phyloP scores from a whole-genome alignment of 2,113 vertebrate species.

The Brachypteracias leptosomus region DNA sequence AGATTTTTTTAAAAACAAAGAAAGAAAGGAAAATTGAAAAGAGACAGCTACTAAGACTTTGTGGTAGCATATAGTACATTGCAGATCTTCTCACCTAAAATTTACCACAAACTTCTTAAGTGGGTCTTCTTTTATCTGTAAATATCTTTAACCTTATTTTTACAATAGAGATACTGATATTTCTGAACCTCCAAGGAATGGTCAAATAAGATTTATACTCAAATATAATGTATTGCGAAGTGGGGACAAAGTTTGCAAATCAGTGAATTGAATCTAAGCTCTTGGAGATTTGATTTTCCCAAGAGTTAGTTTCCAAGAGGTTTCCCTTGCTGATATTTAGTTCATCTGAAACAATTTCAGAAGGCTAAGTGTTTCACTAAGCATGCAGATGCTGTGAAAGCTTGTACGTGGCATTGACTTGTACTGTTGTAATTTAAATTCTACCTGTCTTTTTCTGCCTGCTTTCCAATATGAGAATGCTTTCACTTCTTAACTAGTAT shows the following conservation, averaged over 20 bases:
- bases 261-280: background rate
- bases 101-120: background rate
- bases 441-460: background rate
- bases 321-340: background rate
- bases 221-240: background rate
- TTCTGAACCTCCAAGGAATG: background rate
- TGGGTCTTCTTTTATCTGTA: background rate
- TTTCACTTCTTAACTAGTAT: background rate
- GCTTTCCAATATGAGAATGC: background rate
- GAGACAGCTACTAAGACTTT: background rate
- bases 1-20: too few species aligned
- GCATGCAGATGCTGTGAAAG: background rate
- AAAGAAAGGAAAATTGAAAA: background rate
- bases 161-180: background rate
- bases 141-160: background rate
- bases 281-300: background rate
- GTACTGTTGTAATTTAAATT: background rate
- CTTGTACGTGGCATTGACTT: background rate
- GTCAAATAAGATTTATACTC: accelerated
- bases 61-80: background rate
- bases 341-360: background rate
- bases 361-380: background rate
- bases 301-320: background rate
- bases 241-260: background rate
- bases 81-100: background rate